These are phyloP conservation scores for Aphaenogaster ashmeadi DNA, from an alignment of 1,140 invertebrate species.

Conservation along the genomic window DNA sequence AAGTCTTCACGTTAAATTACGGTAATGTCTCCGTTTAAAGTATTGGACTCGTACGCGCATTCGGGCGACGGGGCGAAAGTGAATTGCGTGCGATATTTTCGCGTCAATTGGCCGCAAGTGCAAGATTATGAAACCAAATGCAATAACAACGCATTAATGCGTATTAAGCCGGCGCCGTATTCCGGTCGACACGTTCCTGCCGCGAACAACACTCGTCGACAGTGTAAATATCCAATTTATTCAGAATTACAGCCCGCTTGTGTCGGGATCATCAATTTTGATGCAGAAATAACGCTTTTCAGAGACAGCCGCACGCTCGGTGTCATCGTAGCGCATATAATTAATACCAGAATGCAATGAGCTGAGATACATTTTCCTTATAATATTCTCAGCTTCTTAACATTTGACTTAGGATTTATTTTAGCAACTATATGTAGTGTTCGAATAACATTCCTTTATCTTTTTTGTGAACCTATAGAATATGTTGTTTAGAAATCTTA, in stretches of 20 bases:
- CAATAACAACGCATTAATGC: constrained; percentile 46
- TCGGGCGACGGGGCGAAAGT: constrained; percentile 37
- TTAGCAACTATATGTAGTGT: neutral
- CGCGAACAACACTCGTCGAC: constrained; percentile 32
- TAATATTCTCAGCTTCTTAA: neutral
- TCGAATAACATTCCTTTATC: neutral
- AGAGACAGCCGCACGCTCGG: neutral
- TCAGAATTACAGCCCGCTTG: constrained; percentile 53
- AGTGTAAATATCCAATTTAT: constrained; percentile 61
- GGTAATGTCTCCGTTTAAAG: constrained; percentile 32
- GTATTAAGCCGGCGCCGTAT: constrained; percentile 45
- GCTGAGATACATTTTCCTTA: neutral
- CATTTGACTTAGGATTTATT: neutral
- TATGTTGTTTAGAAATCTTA: neutral
- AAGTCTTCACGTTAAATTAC: neutral
- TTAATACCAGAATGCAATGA: constrained; percentile 18
- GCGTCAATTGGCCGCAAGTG: constrained; percentile 23
- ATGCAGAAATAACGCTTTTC: constrained; percentile 27
- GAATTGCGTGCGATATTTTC: constrained; percentile 32
- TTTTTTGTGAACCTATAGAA: neutral
- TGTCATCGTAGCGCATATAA: neutral
- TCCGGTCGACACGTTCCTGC: constrained; percentile 35
- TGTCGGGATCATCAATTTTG: constrained; percentile 35
- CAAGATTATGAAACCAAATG: constrained; percentile 60
- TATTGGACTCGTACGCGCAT: constrained; percentile 40